Base-by-base conservation (phyloP, 64 coral and sea anemone species). In the Pocillopora damicornis region DNA sequence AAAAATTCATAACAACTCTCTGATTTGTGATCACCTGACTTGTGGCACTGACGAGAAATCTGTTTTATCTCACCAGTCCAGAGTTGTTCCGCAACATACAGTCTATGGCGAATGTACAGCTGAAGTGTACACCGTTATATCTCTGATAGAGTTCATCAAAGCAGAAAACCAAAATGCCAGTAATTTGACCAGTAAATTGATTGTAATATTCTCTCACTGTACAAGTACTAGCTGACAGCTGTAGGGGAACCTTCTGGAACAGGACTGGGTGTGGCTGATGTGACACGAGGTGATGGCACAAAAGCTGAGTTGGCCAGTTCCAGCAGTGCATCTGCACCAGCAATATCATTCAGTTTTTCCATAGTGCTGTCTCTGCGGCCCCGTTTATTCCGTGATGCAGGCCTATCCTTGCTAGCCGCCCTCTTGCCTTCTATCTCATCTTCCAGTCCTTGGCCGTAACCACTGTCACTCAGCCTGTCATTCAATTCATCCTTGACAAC, bases 311-410 rank as follows among this genome's bases (percentile, higher is more conserved):
- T 97, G 18, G 94, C 94, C 20, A 97, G 74, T 59, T 88, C 92
- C 37, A 97, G 72, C 75, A 97, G 76, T 15, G 94, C 94, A 84
- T 97, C 94, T 23, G 94, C 94, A 73, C 94, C 94, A 56, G 92
- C 94, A 68, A 92, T 92, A 61, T 93, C 94, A 77, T 89, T 97
- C 1, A 97, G 82, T 75, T 97, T 97, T 51, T 93, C 94, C 59
- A 86, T 62, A 61, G 80, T 97, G 59, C 71, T 93, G 74, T 93
- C 87, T 30, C 64, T 84, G 35, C 81, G 62, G 25, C 90, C 75
- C 56, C 86, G 78, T 72, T 38, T 91, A 34, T 38, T 82, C 15
- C 58, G 62, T 15, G 73, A 17, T 16, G 60, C 9, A 37, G 60
- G 13, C 26, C 59, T 61, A 59, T 64, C 51, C 30, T 15, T 89